Conservation (phyloP, 2,888 invertebrate species). For the Ischnus inquisitorius region DNA sequence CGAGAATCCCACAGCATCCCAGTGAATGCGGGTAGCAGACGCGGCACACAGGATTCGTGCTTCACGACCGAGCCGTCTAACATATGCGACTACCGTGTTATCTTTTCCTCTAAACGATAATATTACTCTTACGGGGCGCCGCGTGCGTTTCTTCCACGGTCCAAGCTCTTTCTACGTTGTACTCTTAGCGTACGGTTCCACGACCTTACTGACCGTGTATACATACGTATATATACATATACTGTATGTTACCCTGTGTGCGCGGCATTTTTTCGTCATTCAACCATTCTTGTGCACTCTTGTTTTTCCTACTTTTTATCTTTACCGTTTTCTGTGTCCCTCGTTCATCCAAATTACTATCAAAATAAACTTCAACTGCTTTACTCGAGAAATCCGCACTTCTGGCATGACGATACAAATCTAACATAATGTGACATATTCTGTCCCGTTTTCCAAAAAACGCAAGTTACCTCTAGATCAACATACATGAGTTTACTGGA, state of each 20-base stretch:
- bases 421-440: too few species aligned
- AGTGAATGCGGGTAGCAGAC: neutral
- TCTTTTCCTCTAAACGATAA: conserved; percentile 81
- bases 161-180: conserved; percentile 43
- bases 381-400: too few species aligned
- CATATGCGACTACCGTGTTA: conserved; percentile 79
- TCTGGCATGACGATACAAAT: too few species aligned
- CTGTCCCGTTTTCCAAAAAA: too few species aligned
- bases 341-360: too few species aligned
- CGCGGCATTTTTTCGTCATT: neutral
- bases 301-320: too few species aligned
- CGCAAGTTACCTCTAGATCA: too few species aligned
- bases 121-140: conserved; percentile 77
- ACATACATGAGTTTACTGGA: too few species aligned
- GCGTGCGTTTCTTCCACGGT: conserved; percentile 70
- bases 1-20: conserved; percentile 14
- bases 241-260: conserved; percentile 7
- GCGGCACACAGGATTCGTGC: conserved; percentile 11
- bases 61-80: conserved; percentile 69
- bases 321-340: too few species aligned
- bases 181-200: neutral
- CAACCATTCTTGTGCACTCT: too few species aligned
- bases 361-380: too few species aligned
- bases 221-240: conserved; percentile 9
- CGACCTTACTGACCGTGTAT: neutral